phyloP scores from a whole-genome alignment of 2,888 invertebrate species.

The Rhamnusium bicolor region DNA sequence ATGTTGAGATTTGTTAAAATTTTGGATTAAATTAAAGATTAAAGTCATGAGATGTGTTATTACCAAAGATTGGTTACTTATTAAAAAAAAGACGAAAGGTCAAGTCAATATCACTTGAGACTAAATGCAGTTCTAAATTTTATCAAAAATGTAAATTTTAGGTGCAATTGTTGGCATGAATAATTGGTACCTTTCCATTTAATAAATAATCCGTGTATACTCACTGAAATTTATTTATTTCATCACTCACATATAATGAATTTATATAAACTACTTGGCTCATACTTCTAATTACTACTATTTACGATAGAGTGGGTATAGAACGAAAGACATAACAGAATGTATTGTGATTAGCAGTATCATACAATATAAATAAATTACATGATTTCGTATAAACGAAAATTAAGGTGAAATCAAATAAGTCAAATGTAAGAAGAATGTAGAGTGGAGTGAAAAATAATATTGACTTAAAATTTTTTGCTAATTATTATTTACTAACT shows the following conservation, averaged over 20 bases:
- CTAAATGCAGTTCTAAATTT: background rate
- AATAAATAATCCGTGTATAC: background rate
- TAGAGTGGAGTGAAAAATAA: too few relatives aligned
- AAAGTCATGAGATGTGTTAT: too few relatives aligned
- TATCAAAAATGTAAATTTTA: background rate
- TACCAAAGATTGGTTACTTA: too few relatives aligned
- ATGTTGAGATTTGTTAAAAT: too few relatives aligned
- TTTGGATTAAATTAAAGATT: too few relatives aligned
- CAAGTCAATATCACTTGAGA: background rate
- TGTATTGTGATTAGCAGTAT: background rate
- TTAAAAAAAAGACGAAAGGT: too few relatives aligned
- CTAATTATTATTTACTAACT: too few relatives aligned
- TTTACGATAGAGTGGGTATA: background rate
- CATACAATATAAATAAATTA: too few relatives aligned
- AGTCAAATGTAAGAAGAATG: too few relatives aligned
- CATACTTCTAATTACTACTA: background rate
- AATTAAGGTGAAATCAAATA: too few relatives aligned
- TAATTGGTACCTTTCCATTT: background rate
- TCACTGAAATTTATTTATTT: background rate
- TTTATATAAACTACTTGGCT: conserved; percentile 3
- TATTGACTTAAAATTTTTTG: too few relatives aligned
- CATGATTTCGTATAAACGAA: too few relatives aligned
- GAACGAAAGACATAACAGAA: background rate
- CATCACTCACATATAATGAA: background rate
- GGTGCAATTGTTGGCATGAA: background rate